Base-by-base conservation (phyloP, 1,140 invertebrate genomes). In the Habropoda laboriosa region DNA sequence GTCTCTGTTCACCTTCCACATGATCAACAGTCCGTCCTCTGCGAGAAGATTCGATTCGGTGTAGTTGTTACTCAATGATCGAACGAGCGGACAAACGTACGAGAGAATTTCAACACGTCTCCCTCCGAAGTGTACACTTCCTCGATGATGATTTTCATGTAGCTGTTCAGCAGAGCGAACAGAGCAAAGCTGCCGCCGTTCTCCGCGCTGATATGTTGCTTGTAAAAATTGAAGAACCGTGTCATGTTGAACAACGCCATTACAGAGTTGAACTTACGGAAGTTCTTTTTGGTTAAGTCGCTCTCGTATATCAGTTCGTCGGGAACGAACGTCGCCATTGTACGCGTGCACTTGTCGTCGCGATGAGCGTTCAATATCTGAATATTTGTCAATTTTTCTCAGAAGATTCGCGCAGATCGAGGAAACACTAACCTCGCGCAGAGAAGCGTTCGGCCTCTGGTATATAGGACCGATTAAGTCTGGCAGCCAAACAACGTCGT, bases 21-120 rank as follows among this genome's bases (percentile, higher is more conserved):
- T 38, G 8, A 86, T 87, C 16, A 92, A 53, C 53, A 92, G 61
- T 0, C 83, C 86, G 7, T 89, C 75, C 8, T 85, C 90, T 89
- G 40, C 13, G 30, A n/a, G n/a, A n/a, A n/a, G n/a, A n/a, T n/a
- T n/a, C n/a, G n/a, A n/a, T n/a, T n/a, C n/a, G n/a, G n/a, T n/a
- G n/a, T n/a, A n/a, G n/a, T n/a, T n/a, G n/a, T n/a, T n/a, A n/a
- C n/a, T n/a, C n/a, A n/a, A n/a, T n/a, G n/a, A n/a, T n/a, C n/a
- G n/a, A n/a, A n/a, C n/a, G n/a, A n/a, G n/a, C n/a, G n/a, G n/a
- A n/a, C n/a, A n/a, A n/a, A 45, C 40, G 21, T 27, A 89, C 88
- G 49, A 45, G 88, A 83, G 67, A 91, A 86, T 63, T 91, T 90
- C 0, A 91, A 7, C 57, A 92, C 53, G 40, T 93, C 92, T 3